Conservation (phyloP, 2,888 invertebrate genomes). For the Colostygia pectinataria region DNA sequence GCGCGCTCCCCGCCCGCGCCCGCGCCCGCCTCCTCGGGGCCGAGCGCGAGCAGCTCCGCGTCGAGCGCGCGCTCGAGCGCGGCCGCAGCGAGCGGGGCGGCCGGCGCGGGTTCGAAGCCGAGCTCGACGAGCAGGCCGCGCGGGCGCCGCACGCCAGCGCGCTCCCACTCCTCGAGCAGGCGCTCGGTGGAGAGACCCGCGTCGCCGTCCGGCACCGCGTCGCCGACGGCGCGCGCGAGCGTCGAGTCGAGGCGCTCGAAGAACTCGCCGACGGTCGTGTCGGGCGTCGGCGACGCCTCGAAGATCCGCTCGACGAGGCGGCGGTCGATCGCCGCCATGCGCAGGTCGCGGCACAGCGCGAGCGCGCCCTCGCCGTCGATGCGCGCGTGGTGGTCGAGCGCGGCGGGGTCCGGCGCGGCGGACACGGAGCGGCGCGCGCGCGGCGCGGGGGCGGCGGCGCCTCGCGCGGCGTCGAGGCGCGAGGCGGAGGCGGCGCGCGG, state of each 20-base stretch:
- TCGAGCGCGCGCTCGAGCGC: conserved; percentile 59
- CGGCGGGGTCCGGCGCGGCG: conserved; percentile 35
- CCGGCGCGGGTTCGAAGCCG: conserved; percentile 83
- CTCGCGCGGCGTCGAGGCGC: conserved; percentile 52
- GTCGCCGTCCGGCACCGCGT: conserved; percentile 33
- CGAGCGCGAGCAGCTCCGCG: conserved; percentile 61
- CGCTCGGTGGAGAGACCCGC: conserved; percentile 62
- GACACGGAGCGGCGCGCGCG: conserved; percentile 62
- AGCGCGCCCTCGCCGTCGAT: conserved; percentile 63
- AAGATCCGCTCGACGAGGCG: conserved; percentile 63
- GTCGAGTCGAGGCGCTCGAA: conserved; percentile 66
- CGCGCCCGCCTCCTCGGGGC: conserved; percentile 33
- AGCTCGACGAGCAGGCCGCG: conserved; percentile 85
- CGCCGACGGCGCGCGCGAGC: conserved; percentile 48
- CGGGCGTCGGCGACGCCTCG: conserved; percentile 48
- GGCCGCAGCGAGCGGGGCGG: conserved; percentile 81
- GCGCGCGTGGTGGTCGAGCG: conserved; percentile 61
- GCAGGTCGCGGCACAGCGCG: conserved; percentile 62
- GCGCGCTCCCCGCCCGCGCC: conserved; percentile 45
- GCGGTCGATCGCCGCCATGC: conserved; percentile 65
- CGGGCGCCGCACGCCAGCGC: conserved; percentile 86
- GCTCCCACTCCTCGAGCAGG: conserved; percentile 88
- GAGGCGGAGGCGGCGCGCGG: conserved; percentile 63
- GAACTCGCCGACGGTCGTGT: conserved; percentile 74
- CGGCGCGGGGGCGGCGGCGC: conserved; percentile 39